A percentile compares a stretch with the other conserved stretches of the same genome.
Evolutionary conservation across 2,113 vertebrate species (phyloP).

Genomic region (Synchiropus splendidus): DNA sequence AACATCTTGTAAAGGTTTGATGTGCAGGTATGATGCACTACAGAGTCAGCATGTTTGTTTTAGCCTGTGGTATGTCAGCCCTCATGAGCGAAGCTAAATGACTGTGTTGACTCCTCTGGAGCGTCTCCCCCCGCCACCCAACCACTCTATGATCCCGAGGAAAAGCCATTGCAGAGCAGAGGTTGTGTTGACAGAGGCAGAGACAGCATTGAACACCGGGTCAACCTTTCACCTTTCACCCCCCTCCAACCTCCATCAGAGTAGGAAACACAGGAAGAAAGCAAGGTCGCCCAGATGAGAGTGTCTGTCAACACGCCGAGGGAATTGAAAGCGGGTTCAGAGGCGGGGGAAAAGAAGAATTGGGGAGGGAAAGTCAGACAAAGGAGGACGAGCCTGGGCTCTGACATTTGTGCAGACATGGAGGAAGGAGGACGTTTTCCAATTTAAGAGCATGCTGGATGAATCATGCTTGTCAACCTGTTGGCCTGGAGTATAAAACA

Average conservation of each 20-base stretch:
- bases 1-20: slow-evolving; percentile 11
- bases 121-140: slow-evolving; percentile 9
- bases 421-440: slow-evolving; percentile 22
- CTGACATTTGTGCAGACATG: slow-evolving; percentile 23
- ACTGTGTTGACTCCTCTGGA: slow-evolving; percentile 34
- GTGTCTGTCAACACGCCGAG: slow-evolving; percentile 51
- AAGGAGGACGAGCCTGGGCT: slow-evolving; percentile 4
- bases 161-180: slow-evolving; percentile 48
- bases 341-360: not conserved
- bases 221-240: slow-evolving; percentile 50
- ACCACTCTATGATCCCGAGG: slow-evolving; percentile 27
- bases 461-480: slow-evolving; percentile 29
- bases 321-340: slow-evolving; percentile 49
- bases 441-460: slow-evolving; percentile 24
- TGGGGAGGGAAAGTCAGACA: slow-evolving; percentile 1
- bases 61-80: slow-evolving; percentile 22
- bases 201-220: slow-evolving; percentile 46
- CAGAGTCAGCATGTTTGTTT: not conserved
- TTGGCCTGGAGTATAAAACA: slow-evolving; percentile 10
- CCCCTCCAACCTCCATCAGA: slow-evolving; percentile 17
- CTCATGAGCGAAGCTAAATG: slow-evolving; percentile 39
- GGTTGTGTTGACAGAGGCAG: slow-evolving; percentile 59
- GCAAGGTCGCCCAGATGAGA: slow-evolving; percentile 51
- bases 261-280: slow-evolving; percentile 56
- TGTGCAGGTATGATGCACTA: not conserved